Percentiles rank a stretch among this genome's conserved stretches.
These are phyloP conservation scores for Bradysia coprophila DNA, from an alignment of 1,140 invertebrate genomes.

Conservation along the genomic window DNA sequence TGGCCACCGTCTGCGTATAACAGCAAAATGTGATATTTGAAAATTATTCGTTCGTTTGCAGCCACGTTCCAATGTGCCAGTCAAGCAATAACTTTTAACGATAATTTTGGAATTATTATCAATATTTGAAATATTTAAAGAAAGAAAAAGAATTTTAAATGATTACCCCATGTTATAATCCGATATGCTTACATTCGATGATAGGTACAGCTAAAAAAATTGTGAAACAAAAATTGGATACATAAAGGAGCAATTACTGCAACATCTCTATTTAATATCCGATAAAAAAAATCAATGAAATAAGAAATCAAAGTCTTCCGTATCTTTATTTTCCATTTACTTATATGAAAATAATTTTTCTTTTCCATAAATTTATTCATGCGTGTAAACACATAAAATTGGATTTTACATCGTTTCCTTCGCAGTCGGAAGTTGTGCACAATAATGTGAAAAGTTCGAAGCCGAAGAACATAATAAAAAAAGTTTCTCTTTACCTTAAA, in stretches of 20 bases:
- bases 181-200: constrained; percentile 42
- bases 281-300: constrained; percentile 1
- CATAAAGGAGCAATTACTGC: background rate
- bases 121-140: constrained; percentile 36
- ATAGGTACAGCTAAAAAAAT: constrained; percentile 42
- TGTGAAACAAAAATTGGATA: constrained; percentile 6
- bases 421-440: no score
- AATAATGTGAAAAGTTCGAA: background rate
- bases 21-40: constrained; percentile 71
- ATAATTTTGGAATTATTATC: constrained; percentile 80
- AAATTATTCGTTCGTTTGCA: constrained; percentile 53
- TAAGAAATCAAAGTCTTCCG: background rate
- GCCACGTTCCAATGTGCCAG: constrained; percentile 65
- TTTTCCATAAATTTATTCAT: background rate
- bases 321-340: background rate
- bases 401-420: background rate
- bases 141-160: no score
- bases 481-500: constrained; percentile 35
- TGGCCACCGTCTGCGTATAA: constrained; percentile 42
- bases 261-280: background rate
- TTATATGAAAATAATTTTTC: background rate
- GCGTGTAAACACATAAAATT: background rate
- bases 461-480: constrained; percentile 1
- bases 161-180: constrained; percentile 1
- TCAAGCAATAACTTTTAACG: no score